Conservation (phyloP, 2,888 invertebrate genomes). For the Pteria penguin region DNA sequence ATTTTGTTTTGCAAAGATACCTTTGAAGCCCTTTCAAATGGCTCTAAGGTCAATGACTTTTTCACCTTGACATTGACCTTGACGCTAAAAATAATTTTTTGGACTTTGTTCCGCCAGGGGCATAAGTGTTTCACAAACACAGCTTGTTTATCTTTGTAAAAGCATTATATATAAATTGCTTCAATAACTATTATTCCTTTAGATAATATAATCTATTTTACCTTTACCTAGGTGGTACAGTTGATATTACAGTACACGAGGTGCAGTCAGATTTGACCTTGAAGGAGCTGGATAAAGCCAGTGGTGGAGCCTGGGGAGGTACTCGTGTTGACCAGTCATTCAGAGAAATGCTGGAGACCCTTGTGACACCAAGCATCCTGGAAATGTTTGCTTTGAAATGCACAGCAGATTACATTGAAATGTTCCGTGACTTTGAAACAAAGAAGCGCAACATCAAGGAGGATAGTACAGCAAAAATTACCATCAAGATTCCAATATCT, state of each 20-base stretch:
- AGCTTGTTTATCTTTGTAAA: no score
- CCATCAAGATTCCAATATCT: constrained; percentile 49
- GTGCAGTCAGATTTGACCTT: constrained; percentile 34
- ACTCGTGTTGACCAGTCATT: constrained; percentile 44
- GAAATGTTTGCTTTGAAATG: constrained; percentile 34
- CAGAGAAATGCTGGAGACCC: constrained; percentile 29
- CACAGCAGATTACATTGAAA: constrained; percentile 51
- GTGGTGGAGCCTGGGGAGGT: constrained; percentile 49
- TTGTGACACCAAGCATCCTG: constrained; percentile 25
- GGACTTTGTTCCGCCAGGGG: no score
- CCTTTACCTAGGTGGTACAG: constrained; percentile 42
- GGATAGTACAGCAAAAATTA: constrained; percentile 37
- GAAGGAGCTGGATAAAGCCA: constrained; percentile 42
- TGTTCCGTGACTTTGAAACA: constrained; percentile 57
- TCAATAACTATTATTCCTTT: no score
- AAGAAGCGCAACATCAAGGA: constrained; percentile 53
- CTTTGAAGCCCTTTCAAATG: no score
- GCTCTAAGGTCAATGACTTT: background rate
- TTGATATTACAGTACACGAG: constrained; percentile 46
- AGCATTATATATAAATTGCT: no score
- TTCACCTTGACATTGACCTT: background rate
- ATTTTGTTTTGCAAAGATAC: no score
- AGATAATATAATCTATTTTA: background rate
- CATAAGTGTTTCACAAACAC: no score
- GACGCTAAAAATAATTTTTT: no score